Evolutionary conservation across 92 coral and sea anemone genomes (phyloP).

Genomic region (Bergia sp.): DNA sequence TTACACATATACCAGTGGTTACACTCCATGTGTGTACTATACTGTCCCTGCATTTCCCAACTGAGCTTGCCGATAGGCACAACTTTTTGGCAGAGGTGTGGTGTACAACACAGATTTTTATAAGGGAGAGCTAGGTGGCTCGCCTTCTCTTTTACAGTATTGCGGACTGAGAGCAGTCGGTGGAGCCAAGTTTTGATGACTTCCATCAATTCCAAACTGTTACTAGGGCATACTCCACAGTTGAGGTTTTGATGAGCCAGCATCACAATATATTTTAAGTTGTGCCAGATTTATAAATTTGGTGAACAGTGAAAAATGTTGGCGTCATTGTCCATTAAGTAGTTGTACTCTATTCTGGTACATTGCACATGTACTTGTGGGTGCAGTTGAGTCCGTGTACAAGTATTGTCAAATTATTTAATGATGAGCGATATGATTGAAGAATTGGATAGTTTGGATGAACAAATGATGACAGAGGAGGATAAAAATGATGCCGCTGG

Average conservation of each 20-base stretch:
- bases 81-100: slow-evolving; percentile 17
- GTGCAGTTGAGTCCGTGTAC: not conserved
- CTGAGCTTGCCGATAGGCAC: slow-evolving; percentile 26
- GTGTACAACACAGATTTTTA: not conserved
- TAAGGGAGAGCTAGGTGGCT: slow-evolving; percentile 7
- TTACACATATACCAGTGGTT: slow-evolving; percentile 25
- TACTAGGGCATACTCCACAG: not conserved
- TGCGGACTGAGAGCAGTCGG: slow-evolving; percentile 5
- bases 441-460: no score
- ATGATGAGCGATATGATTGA: not conserved
- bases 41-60: slow-evolving; percentile 38
- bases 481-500: not conserved
- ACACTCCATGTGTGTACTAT: slow-evolving; percentile 44
- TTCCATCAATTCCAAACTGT: not conserved
- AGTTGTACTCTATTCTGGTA: not conserved
- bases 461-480: not conserved
- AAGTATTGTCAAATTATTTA: not conserved
- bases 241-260: not conserved
- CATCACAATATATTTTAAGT: not conserved
- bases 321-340: not conserved
- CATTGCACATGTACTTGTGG: not conserved
- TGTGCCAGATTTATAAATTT: not conserved
- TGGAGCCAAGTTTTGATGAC: not conserved
- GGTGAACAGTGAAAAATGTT: not conserved
- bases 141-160: slow-evolving; percentile 9